phyloP scores from a whole-genome alignment of 2,797 vertebrate species.

The Enteromius afrohamiltoni region DNA sequence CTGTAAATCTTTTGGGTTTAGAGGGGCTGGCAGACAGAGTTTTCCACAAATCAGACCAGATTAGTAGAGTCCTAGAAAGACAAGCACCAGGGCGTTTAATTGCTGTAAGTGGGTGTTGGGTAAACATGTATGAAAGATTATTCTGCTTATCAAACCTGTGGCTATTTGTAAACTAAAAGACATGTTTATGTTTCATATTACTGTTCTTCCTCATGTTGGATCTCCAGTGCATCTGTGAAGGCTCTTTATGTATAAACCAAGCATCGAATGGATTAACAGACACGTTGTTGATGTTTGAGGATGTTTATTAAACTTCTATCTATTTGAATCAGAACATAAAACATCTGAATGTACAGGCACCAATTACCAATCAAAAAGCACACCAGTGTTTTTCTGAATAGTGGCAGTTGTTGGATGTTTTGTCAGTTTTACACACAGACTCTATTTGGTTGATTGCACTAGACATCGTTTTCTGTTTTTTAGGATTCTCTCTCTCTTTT shows the following conservation, averaged over 20 bases:
- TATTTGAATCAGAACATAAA: not conserved
- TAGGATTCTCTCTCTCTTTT: not conserved
- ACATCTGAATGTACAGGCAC: conserved; percentile 1
- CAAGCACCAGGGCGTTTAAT: not conserved
- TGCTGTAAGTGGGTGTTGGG: conserved; percentile 6
- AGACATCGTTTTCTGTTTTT: not conserved
- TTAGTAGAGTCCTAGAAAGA: conserved; percentile 6
- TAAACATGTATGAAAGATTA: conserved; percentile 18
- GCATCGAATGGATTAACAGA: not conserved
- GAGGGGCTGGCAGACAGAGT: conserved; percentile 10
- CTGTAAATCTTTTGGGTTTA: conserved; percentile 40
- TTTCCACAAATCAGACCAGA: conserved; percentile 31
- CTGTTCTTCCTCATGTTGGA: not conserved
- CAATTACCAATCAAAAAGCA: conserved; percentile 13
- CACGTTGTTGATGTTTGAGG: not conserved
- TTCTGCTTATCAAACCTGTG: conserved; percentile 6
- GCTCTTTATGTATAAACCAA: not conserved
- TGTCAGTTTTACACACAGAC: not conserved
- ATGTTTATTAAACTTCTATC: conserved; percentile 31
- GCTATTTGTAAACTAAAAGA: not conserved
- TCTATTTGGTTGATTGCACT: not conserved
- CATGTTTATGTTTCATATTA: not conserved
- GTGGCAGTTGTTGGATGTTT: not conserved
- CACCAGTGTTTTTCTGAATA: not conserved
- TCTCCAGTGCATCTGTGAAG: not conserved